A percentile compares a stretch with the other conserved stretches of the same genome.
These are phyloP conservation scores for Cotesia vestalis DNA, from an alignment of 1,140 invertebrate genomes.

Conservation along the genomic window DNA sequence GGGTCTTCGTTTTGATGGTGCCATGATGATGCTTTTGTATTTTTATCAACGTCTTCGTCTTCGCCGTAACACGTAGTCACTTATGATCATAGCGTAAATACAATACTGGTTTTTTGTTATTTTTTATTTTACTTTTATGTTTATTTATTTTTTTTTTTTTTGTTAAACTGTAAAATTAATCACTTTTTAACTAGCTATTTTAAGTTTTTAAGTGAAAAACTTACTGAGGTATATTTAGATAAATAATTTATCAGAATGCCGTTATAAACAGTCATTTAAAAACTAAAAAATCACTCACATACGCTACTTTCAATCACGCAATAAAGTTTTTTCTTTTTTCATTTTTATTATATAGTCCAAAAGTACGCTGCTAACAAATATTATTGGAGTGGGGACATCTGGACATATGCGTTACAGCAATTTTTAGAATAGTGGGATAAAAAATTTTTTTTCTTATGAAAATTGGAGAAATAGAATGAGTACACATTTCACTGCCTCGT, in stretches of 20 bases:
- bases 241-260: background rate
- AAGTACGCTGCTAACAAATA: background rate
- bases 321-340: background rate
- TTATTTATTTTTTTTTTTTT: no score
- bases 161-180: no score
- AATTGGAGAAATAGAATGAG: no score
- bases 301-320: slow-evolving; percentile 20
- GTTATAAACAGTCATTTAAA: slow-evolving; percentile 15
- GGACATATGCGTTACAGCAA: no score
- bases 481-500: no score
- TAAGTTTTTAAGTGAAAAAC: background rate
- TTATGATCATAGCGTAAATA: background rate
- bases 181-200: background rate
- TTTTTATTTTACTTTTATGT: background rate
- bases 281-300: slow-evolving; percentile 2
- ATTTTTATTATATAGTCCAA: background rate
- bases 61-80: slow-evolving; percentile 13
- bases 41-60: background rate
- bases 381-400: background rate
- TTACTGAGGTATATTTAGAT: background rate
- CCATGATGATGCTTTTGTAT: slow-evolving; percentile 40
- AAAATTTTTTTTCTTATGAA: no score
- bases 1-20: slow-evolving; percentile 47
- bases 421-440: no score
- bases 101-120: background rate